Evolutionary conservation across 2,113 vertebrate species (phyloP), one percentile per base, ranked within the genome.

Genomic region (Centrocercus urophasianus): DNA sequence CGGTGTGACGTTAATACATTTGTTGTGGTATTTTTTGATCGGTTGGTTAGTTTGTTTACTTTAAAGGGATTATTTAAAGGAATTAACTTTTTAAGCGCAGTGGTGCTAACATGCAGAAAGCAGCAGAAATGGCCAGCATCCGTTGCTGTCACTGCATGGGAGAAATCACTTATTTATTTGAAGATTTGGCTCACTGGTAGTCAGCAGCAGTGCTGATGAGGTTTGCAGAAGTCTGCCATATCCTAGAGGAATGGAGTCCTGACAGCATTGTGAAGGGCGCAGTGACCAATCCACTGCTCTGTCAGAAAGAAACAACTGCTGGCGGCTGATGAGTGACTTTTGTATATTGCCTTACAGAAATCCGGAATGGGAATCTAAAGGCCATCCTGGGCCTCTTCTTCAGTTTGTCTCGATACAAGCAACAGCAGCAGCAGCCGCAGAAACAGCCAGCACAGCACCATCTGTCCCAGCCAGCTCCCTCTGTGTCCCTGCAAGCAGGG

Each of bases 321-420:
- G 22, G 3, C 24, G 70, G 6, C 71, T 89, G 66, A 92, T 12
- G 1, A 77, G 54, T 63, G 40, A 92, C 77, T 95, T 94, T 61
- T 93, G 27, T 14, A 18, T 27, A 2, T 96, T 98, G 92, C 95
- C 91, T 98, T 97, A 2, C 98, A 99, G 99, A 99, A 97, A 99
- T 99, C 95, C 98, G 99, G 50, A 99, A 99, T 99, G 99, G 99
- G 73, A 99, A 99, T 98, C 98, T 99, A 89, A 99, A 99, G 98
- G 99, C 99, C 94, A 99, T 99, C 93, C 95, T 99, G 93, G 99
- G 99, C 92, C 99, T 99, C 87, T 99, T 99, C 98, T 99, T 99
- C 97, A 99, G 99, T 94, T 97, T 99, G 56, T 99, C 99, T 20
- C 98, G 99, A 5, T 99, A 99, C 98, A 99, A 99, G 95, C 99